A percentile compares a stretch with the other conserved stretches of the same genome.
These are phyloP conservation scores for Dioctria linearis DNA, from an alignment of 2,888 invertebrate genomes.

Conservation along the genomic window DNA sequence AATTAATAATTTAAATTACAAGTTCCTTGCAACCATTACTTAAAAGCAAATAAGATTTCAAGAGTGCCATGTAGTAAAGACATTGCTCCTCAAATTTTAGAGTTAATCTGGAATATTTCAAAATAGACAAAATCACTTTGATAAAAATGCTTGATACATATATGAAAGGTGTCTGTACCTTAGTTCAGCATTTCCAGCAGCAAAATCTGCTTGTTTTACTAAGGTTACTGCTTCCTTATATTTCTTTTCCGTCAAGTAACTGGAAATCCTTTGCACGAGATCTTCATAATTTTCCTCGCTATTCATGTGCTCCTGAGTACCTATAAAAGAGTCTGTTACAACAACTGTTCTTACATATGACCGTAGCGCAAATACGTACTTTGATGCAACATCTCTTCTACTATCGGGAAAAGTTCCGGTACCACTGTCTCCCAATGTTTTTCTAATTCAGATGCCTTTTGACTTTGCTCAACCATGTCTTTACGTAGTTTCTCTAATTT, in stretches of 20 bases:
- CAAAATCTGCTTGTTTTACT: constrained; percentile 67
- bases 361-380: constrained; percentile 59
- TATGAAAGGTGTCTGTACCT: constrained; percentile 59
- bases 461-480: constrained; percentile 74
- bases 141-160: background rate
- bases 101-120: background rate
- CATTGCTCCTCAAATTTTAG: constrained; percentile 66
- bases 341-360: background rate
- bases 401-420: constrained; percentile 65
- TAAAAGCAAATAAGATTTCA: constrained; percentile 68
- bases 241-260: constrained; percentile 65
- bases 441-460: constrained; percentile 72
- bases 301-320: constrained; percentile 61
- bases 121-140: background rate
- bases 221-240: constrained; percentile 67
- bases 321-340: constrained; percentile 53
- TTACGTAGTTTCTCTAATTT: constrained; percentile 70
- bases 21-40: constrained; percentile 65
- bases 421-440: constrained; percentile 68
- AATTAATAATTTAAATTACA: constrained; percentile 63
- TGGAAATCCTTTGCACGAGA: constrained; percentile 65
- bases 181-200: constrained; percentile 66
- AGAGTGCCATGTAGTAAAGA: constrained; percentile 66
- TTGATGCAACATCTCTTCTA: constrained; percentile 65
- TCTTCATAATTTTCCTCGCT: constrained; percentile 67